Conservation (phyloP, 2,888 invertebrate genomes). For the Drosophila barbarae region DNA sequence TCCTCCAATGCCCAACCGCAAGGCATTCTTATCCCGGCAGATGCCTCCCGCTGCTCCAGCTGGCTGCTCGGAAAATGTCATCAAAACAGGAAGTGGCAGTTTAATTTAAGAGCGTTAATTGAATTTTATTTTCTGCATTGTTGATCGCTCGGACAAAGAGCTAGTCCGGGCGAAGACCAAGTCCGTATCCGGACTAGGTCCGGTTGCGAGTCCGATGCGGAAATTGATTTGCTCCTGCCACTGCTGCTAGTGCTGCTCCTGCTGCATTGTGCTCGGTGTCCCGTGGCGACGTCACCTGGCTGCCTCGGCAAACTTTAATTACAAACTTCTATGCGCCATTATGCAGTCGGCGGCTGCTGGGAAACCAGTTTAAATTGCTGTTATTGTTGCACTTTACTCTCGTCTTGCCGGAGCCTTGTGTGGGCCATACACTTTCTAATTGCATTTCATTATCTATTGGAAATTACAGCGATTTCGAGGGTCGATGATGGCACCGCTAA, state of each 20-base stretch:
- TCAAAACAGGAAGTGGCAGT: conserved; percentile 78
- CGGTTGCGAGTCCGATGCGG: conserved; percentile 44
- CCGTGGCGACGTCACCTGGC: conserved; percentile 42
- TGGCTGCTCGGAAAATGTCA: conserved; percentile 72
- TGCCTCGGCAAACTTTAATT: conserved; percentile 68
- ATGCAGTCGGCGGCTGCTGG: conserved; percentile 37
- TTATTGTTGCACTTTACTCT: conserved; percentile 59
- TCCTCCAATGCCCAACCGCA: conserved; percentile 24
- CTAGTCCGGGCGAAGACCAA: conserved; percentile 15
- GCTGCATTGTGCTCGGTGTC: conserved; percentile 43
- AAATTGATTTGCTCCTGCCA: conserved; percentile 64
- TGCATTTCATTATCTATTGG: conserved; percentile 69
- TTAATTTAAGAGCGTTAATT: conserved; percentile 77
- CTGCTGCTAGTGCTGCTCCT: conserved; percentile 27
- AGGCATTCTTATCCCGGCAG: conserved; percentile 8
- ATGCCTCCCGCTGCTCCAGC: conserved; percentile 38
- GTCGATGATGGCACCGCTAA: conserved; percentile 39
- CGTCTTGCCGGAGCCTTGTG: conserved; percentile 25
- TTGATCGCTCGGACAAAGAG: conserved; percentile 34
- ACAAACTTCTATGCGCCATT: conserved; percentile 57
- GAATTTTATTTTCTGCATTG: conserved; percentile 72
- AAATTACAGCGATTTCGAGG: conserved; percentile 49
- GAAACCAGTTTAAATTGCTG: conserved; percentile 58
- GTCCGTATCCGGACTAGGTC: conserved; percentile 20
- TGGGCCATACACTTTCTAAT: conserved; percentile 54